A percentile compares a stretch with the other conserved stretches of the same genome.
phyloP scores from a whole-genome alignment of 2,888 invertebrate genomes.

The Rhagophthalmus giganteus region DNA sequence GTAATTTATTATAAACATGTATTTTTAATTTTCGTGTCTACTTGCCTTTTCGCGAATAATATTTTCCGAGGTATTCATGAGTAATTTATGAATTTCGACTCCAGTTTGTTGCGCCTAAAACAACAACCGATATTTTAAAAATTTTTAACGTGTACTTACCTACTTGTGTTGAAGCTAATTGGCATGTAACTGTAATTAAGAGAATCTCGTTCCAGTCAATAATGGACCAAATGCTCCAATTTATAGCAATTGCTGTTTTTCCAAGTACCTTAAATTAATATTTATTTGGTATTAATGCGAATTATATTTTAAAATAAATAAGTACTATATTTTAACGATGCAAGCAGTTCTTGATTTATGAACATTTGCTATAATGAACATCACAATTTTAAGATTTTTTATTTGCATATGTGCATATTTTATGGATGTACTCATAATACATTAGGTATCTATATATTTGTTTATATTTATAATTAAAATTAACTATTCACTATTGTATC shows the following conservation, averaged over 20 bases:
- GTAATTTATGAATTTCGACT: slow-evolving; percentile 34
- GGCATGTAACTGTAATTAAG: slow-evolving; percentile 33
- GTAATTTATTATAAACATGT: slow-evolving; percentile 1
- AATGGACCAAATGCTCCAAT: slow-evolving; percentile 33
- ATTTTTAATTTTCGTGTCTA: neutral
- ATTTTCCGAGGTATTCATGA: slow-evolving; percentile 25
- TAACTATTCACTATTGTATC: too few relatives aligned
- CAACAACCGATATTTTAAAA: neutral
- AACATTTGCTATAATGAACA: too few relatives aligned
- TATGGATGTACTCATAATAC: neutral
- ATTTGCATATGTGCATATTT: too few relatives aligned
- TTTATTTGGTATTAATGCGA: neutral
- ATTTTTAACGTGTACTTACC: slow-evolving; percentile 3
- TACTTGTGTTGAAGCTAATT: slow-evolving; percentile 36
- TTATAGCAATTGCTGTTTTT: slow-evolving; percentile 21
- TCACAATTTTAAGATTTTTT: too few relatives aligned
- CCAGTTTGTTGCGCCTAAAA: slow-evolving; percentile 35
- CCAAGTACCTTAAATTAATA: slow-evolving; percentile 22
- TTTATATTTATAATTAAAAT: too few relatives aligned
- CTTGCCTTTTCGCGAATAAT: slow-evolving; percentile 18
- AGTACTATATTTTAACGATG: too few relatives aligned
- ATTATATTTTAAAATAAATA: too few relatives aligned
- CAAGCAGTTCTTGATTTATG: too few relatives aligned
- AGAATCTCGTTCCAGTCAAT: slow-evolving; percentile 32
- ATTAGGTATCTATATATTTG: neutral